Evolutionary conservation across 2,888 invertebrate species (phyloP).

Genomic region (Ctenicera cuprea): DNA sequence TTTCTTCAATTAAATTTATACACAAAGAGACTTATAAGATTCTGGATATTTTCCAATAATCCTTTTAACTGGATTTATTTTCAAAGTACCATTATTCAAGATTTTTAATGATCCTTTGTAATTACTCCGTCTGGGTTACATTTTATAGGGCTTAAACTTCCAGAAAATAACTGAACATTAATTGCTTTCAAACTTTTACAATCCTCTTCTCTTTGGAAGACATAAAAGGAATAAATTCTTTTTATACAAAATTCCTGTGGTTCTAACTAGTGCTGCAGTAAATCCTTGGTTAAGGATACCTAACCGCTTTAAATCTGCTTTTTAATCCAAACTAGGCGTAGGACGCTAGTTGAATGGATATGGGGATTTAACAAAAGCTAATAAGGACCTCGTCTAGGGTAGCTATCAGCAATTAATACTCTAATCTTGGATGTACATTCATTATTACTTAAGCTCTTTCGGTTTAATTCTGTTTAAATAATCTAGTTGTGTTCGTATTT

Average conservation of each 20-base stretch:
- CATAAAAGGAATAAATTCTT: too few species aligned
- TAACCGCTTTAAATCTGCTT: not conserved
- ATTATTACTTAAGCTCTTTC: constrained; percentile 4
- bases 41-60: too few species aligned
- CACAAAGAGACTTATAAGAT: too few species aligned
- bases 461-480: not conserved
- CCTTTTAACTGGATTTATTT: too few species aligned
- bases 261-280: not conserved
- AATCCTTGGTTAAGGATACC: not conserved
- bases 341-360: not conserved
- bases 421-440: constrained; percentile 1
- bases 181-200: too few species aligned
- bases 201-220: too few species aligned
- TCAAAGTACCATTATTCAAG: too few species aligned
- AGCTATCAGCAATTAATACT: constrained; percentile 16
- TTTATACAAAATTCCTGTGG: not conserved
- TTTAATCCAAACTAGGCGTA: not conserved
- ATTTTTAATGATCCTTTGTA: too few species aligned
- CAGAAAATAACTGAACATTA: too few species aligned
- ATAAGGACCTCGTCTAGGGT: not conserved
- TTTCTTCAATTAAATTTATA: too few species aligned
- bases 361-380: constrained; percentile 2
- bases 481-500: not conserved
- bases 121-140: too few species aligned
- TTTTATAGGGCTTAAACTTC: too few species aligned